Base-by-base conservation (phyloP, 2,888 invertebrate species). In the Hirtodrosophila trivittata region DNA sequence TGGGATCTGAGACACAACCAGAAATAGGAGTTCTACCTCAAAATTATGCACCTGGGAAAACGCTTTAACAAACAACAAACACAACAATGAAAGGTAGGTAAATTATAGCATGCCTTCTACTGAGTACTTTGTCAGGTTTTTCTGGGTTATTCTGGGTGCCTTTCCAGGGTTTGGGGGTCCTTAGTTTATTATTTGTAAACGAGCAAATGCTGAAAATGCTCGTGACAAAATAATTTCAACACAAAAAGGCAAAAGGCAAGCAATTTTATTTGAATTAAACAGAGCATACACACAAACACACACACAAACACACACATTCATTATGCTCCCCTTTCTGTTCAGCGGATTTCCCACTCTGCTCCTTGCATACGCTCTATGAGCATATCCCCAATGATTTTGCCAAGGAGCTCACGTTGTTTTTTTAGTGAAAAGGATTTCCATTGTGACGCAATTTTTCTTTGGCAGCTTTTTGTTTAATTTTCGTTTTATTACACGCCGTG, bases 31-130 rank as follows among this genome's bases (percentile, higher is more conserved):
- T 72, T 78, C 64, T 58, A 59, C 64, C 64, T 38, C 73, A 39
- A 83, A 73, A 80, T 80, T 46, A 77, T 74, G 55, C 77, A 67
- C 84, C 55, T 57, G 84, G 81, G 84, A 81, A 60, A 66, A 54
- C 37, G 52, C 32, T 51, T 59, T 33, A 26, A 38, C n/a, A n/a
- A n/a, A n/a, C n/a, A n/a, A n/a, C 7, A 42, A 25, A 5, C 26
- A 28, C 28, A 56, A 71, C 43, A 60, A 50, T 33, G 46, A 13
- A 41, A 35, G 39, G n/a, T 50, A 52, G 74, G 51, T 68, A 71
- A 71, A 71, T 71, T 68, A 67, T 73, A 52, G 49, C 49, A 28
- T 12, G n/a, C 10, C 9, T 9, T 46, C 5, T 26, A 4, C 13
- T 59, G 2, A 35, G 41, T 10, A 25, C 25, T 39, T 13, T 9